These are phyloP conservation scores for Mya arenaria DNA, from an alignment of 1,140 invertebrate genomes.

Conservation along the genomic window DNA sequence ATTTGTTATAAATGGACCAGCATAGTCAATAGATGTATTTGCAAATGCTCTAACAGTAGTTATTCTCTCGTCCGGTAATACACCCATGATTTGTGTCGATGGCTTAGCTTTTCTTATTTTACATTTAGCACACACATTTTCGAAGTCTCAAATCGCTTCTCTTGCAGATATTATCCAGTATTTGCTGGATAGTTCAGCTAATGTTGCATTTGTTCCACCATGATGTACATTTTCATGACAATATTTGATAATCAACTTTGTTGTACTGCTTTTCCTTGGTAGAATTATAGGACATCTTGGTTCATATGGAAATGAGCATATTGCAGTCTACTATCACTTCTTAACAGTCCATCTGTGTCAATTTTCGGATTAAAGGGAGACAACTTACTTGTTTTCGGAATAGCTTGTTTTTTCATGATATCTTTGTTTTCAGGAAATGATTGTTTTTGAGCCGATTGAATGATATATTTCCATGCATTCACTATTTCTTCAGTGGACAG, in stretches of 20 bases:
- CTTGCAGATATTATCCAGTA: slow-evolving; percentile 47
- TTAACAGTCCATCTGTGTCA: slow-evolving; percentile 28
- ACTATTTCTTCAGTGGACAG: slow-evolving; percentile 35
- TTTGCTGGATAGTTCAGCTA: background rate
- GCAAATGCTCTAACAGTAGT: background rate
- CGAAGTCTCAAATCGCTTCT: slow-evolving; percentile 28
- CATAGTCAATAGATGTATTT: slow-evolving; percentile 21
- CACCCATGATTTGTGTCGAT: slow-evolving; percentile 30
- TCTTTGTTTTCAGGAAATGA: slow-evolving; percentile 23
- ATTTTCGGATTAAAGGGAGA: slow-evolving; percentile 30
- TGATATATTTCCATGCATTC: slow-evolving; percentile 34
- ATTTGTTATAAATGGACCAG: slow-evolving; percentile 35
- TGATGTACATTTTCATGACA: slow-evolving; percentile 9
- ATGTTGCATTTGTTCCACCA: slow-evolving; percentile 26
- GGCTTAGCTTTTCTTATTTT: slow-evolving; percentile 15
- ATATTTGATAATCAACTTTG: slow-evolving; percentile 4
- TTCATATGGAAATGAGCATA: slow-evolving; percentile 16
- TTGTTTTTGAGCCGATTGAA: slow-evolving; percentile 5
- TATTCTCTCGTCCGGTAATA: background rate
- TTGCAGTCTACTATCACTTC: slow-evolving; percentile 25
- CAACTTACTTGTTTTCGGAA: slow-evolving; percentile 20
- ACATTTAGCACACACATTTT: slow-evolving; percentile 31
- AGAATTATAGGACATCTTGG: slow-evolving; percentile 35
- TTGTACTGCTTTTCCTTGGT: slow-evolving; percentile 10
- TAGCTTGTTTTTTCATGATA: background rate